Base-by-base conservation (phyloP, 2,797 vertebrate genomes). In the Phylloscopus collybita region DNA sequence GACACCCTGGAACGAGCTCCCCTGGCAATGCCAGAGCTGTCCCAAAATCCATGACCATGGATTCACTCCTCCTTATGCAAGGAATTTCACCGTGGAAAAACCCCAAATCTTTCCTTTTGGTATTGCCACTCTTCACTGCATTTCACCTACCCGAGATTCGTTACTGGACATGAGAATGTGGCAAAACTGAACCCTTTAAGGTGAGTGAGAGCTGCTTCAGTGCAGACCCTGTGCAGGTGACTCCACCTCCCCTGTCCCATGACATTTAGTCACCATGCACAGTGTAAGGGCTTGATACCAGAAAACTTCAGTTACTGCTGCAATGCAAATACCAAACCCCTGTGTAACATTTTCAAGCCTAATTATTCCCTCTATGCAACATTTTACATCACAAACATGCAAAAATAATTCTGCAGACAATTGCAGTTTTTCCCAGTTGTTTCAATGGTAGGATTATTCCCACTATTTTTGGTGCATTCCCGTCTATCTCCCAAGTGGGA, bases 351-450 rank as follows among this genome's bases (percentile, higher is more conserved):
- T 49, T 85, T 47, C 36, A 62, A 76, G 74, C 53, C 56, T n/a
- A 80, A 80, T 83, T 42, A 59, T 36, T 66, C 50, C 59, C 25
- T 23, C 47, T 30, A 25, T n/a, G 51, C 76, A 73, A n/a, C 27
- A 72, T 59, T 79, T 81, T 49, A 92, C 56, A 75, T 49, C 88
- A 92, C 4, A 83, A 75, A 54, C 61, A 34, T 4, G 40, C 86
- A 92, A 79, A 94, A 96, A 86, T 80, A 91, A 75, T 92, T 86
- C 78, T 86, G 93, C 91, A 53, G 29, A 65, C 69, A 83, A 75
- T 1, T 23, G 80, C 82, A 84, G 66, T 65, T 94, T 86, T 67
- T 22, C 56, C 0, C 0, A 73, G 69, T 62, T 62, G 47, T 36
- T 73, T 66, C 82, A 51, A 13, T 18, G 23, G 75, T 74, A 67